Base-by-base conservation (phyloP, 2,113 vertebrate genomes). In the Boulengeromyrus knoepffleri region DNA sequence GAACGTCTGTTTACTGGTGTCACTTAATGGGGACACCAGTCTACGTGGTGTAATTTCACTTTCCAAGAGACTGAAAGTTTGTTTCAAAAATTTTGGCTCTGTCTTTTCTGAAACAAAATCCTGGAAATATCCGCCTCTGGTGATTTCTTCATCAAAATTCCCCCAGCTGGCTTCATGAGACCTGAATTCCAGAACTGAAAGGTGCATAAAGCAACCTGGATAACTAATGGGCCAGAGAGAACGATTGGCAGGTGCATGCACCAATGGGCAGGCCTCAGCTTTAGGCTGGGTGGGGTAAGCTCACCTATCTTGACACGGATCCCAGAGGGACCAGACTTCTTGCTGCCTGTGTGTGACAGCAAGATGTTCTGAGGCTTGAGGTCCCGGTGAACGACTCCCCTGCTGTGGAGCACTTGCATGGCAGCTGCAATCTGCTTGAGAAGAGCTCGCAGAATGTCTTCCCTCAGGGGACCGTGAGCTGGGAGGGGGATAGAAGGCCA, bases 361-460 rank as follows among this genome's bases (percentile, higher is more conserved):
- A 99, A 95, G 87, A 99, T 99, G 93, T 99, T 99, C 94, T 99
- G 98, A 0, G 98, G 98, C 83, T 99, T 99, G 15, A 99, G 97
- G 90, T 99, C 98, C 15, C 98, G 95, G 92, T 99, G 98, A 93
- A 99, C 99, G 92, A 99, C 97, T 74, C 98, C 98, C 93, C 99
- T 99, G 92, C 97, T 98, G 95, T 99, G 97, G 53, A 99, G 97
- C 89, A 97, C 95, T 3, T 96, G 94, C 98, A 99, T 99, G 91
- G 98, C 98, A 0, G 98, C 97, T 4, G 98, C 97, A 19, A 99
- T 99, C 95, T 99, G 98, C 95, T 97, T 97, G 83, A 99, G 96
- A 95, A 99, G 99, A 88, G 98, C 94, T 87, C 98, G 95, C 94
- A 99, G 96, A 0, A 98, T 99, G 47, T 99, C 98, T 94, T 99